Evolutionary conservation across 1,140 invertebrate species (phyloP), one percentile per base, ranked within the genome.

Genomic region (Leptinotarsa undecemlineata): DNA sequence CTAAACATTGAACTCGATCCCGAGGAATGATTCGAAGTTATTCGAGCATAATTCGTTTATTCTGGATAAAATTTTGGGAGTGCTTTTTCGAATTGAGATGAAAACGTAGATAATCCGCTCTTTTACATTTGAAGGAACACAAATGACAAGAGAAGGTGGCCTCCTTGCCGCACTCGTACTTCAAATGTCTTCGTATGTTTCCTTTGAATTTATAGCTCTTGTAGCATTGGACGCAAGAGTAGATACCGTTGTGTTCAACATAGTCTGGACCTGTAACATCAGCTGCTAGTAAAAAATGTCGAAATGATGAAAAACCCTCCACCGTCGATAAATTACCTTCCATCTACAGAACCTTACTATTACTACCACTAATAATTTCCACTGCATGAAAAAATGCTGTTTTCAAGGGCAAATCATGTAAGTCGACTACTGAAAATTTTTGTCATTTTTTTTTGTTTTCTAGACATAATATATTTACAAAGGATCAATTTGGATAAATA

Each of bases 81-180:
- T 79, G 76, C 48, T 81, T 78, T 67, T 78, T 81, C 4, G 78
- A 76, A 57, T 78, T 79, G 60, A 81, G 71, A 71, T 81, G 79
- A 60, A 79, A 79, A 33, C 78, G 73, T 57, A 81, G 51, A 75
- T 79, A 79, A 69, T 80, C 79, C 21, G 78, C 74, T 61, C 79
- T 68, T 68, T 80, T 80, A 60, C 79, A 88, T 61, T 84, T 84
- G 72, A 85, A 86, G 21, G 79, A 79, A 81, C 86, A 87, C 73
- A 85, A 76, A 20, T 83, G 77, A 69, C 86, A 87, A 42, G 83
- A 77, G 72, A 85, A 87, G 47, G 83, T 84, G 4, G 85, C 82
- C 19, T 83, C 80, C 73, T 85, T 86, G n/a, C 85, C 85, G 69
- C 79, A 81, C 47, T 81, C 79, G 72, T 81, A 81, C 62, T 81